Evolutionary conservation across 2,888 invertebrate genomes (phyloP), one percentile per base, ranked within the genome.

Genomic region (Pammene aurita): DNA sequence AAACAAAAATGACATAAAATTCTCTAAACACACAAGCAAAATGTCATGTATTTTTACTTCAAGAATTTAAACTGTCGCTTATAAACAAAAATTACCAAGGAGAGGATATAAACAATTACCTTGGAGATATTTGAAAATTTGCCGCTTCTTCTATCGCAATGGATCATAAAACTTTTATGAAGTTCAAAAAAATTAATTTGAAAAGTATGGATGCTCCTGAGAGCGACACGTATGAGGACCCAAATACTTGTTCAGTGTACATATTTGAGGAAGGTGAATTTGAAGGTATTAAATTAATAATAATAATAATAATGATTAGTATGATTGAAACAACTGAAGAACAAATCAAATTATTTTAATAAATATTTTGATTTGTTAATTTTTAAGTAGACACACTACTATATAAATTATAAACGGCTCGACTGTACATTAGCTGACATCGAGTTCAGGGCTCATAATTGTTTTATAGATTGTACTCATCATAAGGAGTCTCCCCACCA

Each of bases 101-200:
- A 69, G 69, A 69, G 26, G 57, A 65, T 58, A 76, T 72, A 71
- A 73, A 71, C 71, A 72, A 74, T 71, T 70, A 67, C 69, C 72
- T 48, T 61, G 60, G 46, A 58, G 57, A 67, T 62, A 62, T 69
- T 67, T 64, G 67, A 70, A 62, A 56, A 64, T 61, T 70, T 70
- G 61, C 61, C 66, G 61, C 48, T 50, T 56, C 66, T 70, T 66
- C 70, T 66, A 65, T 60, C 64, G 64, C 35, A 44, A 69, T 69
- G 64, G 64, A 69, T 38, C 54, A 64, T 13, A 69, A 65, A 69
- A 69, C 69, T 64, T 69, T 64, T 34, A 26, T 54, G 34, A 64
- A 69, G 68, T 69, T 69, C 52, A 64, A 64, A 69, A 69, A 64
- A 60, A 69, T 64, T 34, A 57, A 56, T 68, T 68, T 69, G 34